Evolutionary conservation across 2,888 invertebrate species (phyloP), one percentile per base, ranked within the genome.

Genomic region (Drosophila nigritarsus): DNA sequence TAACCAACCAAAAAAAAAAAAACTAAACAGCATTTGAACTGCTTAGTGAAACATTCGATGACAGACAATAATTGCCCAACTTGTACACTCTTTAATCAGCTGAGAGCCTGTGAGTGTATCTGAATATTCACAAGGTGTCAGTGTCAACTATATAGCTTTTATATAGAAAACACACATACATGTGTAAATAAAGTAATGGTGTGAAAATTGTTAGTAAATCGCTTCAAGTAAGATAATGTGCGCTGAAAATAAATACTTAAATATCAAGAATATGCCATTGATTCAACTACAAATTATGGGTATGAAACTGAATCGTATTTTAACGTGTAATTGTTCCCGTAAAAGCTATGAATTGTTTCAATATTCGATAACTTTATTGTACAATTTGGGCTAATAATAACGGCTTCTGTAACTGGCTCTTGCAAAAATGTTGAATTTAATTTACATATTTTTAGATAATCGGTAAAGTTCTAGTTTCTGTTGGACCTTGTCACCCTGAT

Each of bases 41-140:
- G 42, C 20, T 42, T 77, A 58, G 49, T 29, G 29, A 61, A 50
- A 62, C 62, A 54, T 51, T 71, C 58, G 62, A 58, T 56, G 42
- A 9, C 61, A 27, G 60, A 40, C 65, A 78, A 81, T 66, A 77
- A 81, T 77, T 73, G 69, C 59, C 55, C 38, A 51, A 66, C 69
- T 81, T 69, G 29, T 24, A 36, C 62, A 62, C 42, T 15, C 27
- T 18, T 45, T 13, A 11, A 34, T n/a, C 11, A n/a, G 40, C 9
- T 4, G n/a, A 4, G 9, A 40, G 40, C n/a, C n/a, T 40, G n/a
- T n/a, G n/a, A n/a, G 40, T 40, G 40, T 40, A n/a, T 4, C 9
- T n/a, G 40, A n/a, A n/a, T 40, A 40, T n/a, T n/a, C n/a, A 40
- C 4, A 9, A n/a, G n/a, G 36, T 36, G 36, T 36, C 36, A 36